Conservation (phyloP, 2,797 vertebrate genomes). For the Menidia menidia region DNA sequence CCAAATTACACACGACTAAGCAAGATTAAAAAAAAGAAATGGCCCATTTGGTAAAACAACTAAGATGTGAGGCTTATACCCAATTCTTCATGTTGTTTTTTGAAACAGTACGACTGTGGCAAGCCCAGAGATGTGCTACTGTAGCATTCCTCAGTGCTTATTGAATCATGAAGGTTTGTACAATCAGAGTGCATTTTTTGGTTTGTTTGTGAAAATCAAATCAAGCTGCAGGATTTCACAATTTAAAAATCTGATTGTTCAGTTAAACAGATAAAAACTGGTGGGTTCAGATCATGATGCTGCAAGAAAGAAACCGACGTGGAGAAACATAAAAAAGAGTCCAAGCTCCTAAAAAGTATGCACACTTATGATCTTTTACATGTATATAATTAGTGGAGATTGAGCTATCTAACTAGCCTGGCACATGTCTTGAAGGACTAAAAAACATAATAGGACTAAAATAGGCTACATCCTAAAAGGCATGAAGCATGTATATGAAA, state of each 20-base stretch:
- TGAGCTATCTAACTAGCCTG: neutral
- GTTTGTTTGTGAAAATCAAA: no score
- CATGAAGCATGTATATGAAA: no score
- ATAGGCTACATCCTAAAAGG: no score
- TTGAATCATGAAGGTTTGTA: neutral
- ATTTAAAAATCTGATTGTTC: neutral
- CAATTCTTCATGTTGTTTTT: neutral
- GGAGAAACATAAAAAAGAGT: neutral
- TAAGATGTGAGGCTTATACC: neutral
- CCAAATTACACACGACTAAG: conserved; percentile 4
- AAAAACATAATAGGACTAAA: no score
- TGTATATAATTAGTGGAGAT: neutral
- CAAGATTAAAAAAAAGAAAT: conserved; percentile 22
- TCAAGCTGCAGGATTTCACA: neutral
- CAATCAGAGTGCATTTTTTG: no score
- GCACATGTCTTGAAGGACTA: neutral
- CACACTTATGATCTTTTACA: neutral
- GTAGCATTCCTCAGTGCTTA: neutral
- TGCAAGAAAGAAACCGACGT: neutral
- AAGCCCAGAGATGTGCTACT: neutral
- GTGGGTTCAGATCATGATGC: neutral
- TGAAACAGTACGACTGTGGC: neutral
- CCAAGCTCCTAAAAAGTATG: neutral
- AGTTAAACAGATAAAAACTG: neutral
- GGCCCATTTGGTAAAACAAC: conserved; percentile 25